Evolutionary conservation across 2,797 vertebrate genomes (phyloP).

Genomic region (Numenius phaeopus): DNA sequence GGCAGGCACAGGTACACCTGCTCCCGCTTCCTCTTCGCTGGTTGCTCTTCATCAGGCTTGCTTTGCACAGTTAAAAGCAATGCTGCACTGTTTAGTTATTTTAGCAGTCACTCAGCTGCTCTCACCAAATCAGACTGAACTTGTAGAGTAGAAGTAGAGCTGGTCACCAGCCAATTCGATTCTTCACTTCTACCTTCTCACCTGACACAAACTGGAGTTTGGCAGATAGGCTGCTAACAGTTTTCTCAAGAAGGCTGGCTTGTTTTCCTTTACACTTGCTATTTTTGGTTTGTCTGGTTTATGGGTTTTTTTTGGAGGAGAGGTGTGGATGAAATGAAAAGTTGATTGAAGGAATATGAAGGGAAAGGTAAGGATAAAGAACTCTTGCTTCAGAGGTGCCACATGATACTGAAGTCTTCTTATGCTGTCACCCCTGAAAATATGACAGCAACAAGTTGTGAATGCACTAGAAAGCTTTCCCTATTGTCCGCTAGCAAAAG

Average conservation of each 20-base stretch:
- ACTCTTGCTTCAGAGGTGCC: neutral
- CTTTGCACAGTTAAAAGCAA: neutral
- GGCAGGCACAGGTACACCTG: neutral
- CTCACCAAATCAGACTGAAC: neutral
- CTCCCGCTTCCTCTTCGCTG: neutral
- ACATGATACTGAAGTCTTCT: neutral
- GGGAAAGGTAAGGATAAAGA: neutral
- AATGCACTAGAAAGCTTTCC: neutral
- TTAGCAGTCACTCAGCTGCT: neutral
- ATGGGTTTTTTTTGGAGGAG: neutral
- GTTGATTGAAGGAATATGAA: neutral
- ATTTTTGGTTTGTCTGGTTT: neutral
- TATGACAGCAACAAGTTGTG: neutral
- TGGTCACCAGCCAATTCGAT: constrained; percentile 1
- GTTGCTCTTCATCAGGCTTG: constrained; percentile 20
- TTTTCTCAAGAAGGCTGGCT: neutral
- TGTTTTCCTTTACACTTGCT: neutral
- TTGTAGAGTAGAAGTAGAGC: neutral
- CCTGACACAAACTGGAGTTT: neutral
- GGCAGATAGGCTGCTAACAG: neutral
- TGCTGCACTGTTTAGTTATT: neutral
- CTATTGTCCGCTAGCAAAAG: neutral
- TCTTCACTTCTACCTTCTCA: constrained; percentile 15
- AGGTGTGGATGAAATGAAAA: neutral
- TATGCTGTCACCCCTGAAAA: neutral